Conservation (phyloP, 2,113 vertebrate genomes). For the Serilophus lunatus region DNA sequence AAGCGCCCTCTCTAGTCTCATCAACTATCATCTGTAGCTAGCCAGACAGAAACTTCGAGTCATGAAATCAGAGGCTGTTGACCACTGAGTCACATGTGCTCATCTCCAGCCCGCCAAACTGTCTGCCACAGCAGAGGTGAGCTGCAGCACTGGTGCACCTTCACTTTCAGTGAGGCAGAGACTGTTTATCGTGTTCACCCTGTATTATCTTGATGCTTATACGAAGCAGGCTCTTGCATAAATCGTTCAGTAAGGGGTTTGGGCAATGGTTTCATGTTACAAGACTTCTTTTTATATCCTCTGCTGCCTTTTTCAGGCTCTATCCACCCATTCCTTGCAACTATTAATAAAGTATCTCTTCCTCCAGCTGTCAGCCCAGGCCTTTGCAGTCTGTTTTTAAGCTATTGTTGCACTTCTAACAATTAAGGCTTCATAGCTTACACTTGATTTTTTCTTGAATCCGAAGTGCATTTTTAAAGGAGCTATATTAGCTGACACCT, state of each 20-base stretch:
- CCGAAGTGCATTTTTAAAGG: constrained; percentile 7
- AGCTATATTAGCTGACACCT: background rate
- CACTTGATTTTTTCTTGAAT: background rate
- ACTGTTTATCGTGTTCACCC: rapidly evolving
- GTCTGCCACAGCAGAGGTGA: background rate
- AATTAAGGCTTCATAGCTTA: constrained; percentile 30
- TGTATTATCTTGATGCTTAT: background rate
- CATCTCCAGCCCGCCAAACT: background rate
- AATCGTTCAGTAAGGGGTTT: background rate
- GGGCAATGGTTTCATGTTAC: background rate
- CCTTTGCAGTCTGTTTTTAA: constrained; percentile 6
- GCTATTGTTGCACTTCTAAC: constrained; percentile 17
- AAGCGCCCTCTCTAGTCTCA: background rate
- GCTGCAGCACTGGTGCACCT: background rate
- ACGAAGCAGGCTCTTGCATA: rapidly evolving
- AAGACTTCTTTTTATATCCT: background rate
- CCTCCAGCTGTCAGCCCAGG: constrained; percentile 28
- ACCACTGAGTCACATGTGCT: background rate
- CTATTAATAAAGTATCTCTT: constrained; percentile 43
- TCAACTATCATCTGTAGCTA: background rate
- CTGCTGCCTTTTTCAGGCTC: background rate
- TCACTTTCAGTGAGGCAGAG: background rate
- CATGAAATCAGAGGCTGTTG: background rate
- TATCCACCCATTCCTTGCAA: background rate
- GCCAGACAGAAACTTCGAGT: background rate